Evolutionary conservation across 2,797 vertebrate genomes (phyloP), one percentile per base, ranked within the genome.

Genomic region (Pseudomugil gertrudae): DNA sequence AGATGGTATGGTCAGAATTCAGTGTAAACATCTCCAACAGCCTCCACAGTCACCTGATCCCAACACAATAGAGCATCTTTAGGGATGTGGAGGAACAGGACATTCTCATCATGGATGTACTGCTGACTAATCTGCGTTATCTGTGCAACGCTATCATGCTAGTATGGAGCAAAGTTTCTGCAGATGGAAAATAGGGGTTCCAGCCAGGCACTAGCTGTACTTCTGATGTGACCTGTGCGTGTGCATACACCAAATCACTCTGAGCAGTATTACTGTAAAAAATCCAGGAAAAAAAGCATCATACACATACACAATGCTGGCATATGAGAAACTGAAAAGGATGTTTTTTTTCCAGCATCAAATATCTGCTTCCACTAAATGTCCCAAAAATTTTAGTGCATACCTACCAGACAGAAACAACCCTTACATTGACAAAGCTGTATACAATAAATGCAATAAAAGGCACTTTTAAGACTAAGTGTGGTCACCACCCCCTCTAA

Each of bases 91-190:
- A 83, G 77, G 59, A 87, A 84, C 3, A 0, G 63, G 74, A 84
- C 69, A 84, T 78, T 81, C 0, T 0, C 79, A 80, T 84, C 38
- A 78, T 87, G 65, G 70, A 84, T 80, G 77, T 86, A 74, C 69
- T 87, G 78, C 87, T 54, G 47, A 89, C 72, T 86, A 86, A 83
- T 80, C 66, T 78, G 57, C 54, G 67, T 32, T 59, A 81, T 81
- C 72, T 81, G 69, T 0, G 24, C 87, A 80, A 88, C 75, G 66
- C 59, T 40, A 10, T 38, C 3, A 38, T 38, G 36, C 10, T 3
- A 38, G 15, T 15, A 38, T 38, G 13, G 36, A 4, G 36, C 14
- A 15, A 15, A 35, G 7, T 13, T 2, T 35, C 33, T 33, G 32
- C 2, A 9, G 32, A 8, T 9, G 8, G 32, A 33, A 9, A 9